Base-by-base conservation (phyloP, 2,888 invertebrate species). In the Bombyx huttoni region DNA sequence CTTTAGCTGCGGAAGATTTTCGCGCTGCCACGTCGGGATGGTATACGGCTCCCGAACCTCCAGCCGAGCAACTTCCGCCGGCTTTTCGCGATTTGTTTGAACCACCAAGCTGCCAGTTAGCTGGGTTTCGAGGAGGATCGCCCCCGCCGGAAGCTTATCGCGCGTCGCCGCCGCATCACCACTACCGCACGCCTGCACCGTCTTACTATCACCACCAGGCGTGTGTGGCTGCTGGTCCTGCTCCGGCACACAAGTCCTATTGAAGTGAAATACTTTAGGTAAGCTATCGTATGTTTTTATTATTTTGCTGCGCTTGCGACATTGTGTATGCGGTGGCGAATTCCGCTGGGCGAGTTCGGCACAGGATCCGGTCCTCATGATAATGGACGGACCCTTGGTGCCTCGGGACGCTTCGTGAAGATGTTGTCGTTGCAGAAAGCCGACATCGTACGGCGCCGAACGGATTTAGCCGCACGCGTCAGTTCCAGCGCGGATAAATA, bases 171-270 rank as follows among this genome's bases (percentile, higher is more conserved):
- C 84, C 86, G 52, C 82, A 83, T 45, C 85, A 89, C 56, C 86
- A 90, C 76, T 78, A 88, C 68, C 77, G 85, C 67, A 62, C 90
- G 52, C 82, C 87, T 13, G 84, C 84, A 49, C 83, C 86, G 48
- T 77, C 87, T 46, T 85, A 90, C 62, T 86, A 90, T 56, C 91
- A 91, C 61, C 91, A 91, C 63, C 91, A 91, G 71, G 90, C 91
- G 59, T 91, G 91, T 75, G 90, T 90, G 49, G 90, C 89, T 49
- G 86, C 87, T 47, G 86, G 77, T 51, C 85, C 87, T 46, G 75
- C 86, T 50, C 79, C 85, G 50, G 84, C 86, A 51, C 88, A 87
- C 65, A 89, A 89, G 73, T 89, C 87, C 63, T 87, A 88, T 81
- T 89, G 86, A 88, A 81, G 77, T 60, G 68, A 56, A 55, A 66